Base-by-base conservation (phyloP, 2,113 vertebrate species). In the Mionectes macconnelli region DNA sequence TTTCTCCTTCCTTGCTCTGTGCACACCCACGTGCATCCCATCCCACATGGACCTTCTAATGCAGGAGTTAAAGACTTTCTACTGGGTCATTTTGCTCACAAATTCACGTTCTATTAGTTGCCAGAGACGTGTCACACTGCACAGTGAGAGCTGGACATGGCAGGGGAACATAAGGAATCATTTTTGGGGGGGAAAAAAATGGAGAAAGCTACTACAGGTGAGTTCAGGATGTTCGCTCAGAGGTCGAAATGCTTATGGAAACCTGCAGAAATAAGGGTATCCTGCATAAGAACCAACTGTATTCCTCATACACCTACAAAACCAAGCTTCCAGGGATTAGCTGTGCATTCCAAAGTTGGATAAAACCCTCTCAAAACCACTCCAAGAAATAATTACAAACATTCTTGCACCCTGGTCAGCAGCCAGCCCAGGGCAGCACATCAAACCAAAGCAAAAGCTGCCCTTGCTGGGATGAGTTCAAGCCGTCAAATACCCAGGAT, bases 11-110 rank as follows among this genome's bases (percentile, higher is more conserved):
- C 39, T 56, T 78, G 23, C 12, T 89, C 39, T 13, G 42, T 14
- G 31, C 30, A 33, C 24, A 72, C 3, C 23, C 17, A 35, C 0
- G 1, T 1, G 42, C 37, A 62, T 24, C 24, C 8, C 28, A 27
- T 12, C 50, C 60, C 30, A 70, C 62, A 87, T 1, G 3, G 44
- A 20, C 4, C 17, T 22, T 22, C 33, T 25, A 2, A 12, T 2
- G 35, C 28, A n/a, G 31, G 74, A 79, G 74, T 12, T 1, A 14
- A 42, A 45, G 4, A 9, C 42, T 45, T 89, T 17, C 27, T 15
- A 40, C 14, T 52, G 39, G 14, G 49, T 16, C 27, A 21, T 72
- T 86, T 44, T 40, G 14, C 27, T 27, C 78, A 39, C 20, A 21
- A 93, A 88, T 50, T 76, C 45, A 68, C 10, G 10, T 1, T 28